Evolutionary conservation across 2,113 vertebrate species (phyloP).

Genomic region (human (Homo sapiens)): GRCh38 chr9:132110501-132111000

Average conservation of each 20-base stretch:
- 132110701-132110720: neutral
- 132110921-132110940: neutral
- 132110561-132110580: no score
- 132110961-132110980: neutral
- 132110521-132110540: accelerated
- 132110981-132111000: neutral
- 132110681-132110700: neutral
- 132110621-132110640: accelerated
- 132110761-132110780: no score
- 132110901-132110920: neutral
- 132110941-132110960: neutral
- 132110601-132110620: no score
- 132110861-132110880: neutral
- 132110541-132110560: accelerated
- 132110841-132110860: no score
- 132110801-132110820: no score
- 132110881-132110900: neutral
- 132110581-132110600: accelerated
- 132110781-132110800: no score
- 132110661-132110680: neutral
- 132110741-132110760: neutral
- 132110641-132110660: neutral
- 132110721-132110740: neutral
- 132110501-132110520: no score
- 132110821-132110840: no score